phyloP scores from a whole-genome alignment of 2,797 vertebrate genomes.

The Thunnus albacares region DNA sequence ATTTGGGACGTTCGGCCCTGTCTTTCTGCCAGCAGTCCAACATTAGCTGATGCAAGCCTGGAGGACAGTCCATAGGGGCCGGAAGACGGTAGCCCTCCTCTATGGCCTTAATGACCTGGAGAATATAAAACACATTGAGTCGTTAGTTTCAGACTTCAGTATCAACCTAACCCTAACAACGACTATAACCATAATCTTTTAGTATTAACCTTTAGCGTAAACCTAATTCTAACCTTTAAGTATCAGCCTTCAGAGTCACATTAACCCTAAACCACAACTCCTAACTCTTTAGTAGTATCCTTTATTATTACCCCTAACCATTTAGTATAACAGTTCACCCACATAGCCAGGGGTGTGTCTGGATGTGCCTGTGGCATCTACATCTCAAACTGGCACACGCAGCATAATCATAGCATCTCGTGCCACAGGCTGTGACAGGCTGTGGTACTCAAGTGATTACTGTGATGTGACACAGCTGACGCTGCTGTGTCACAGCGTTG shows the following conservation, averaged over 20 bases:
- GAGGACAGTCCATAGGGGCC: conserved; percentile 98
- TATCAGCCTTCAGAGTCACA: too few relatives aligned
- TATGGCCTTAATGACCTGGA: conserved; percentile 98
- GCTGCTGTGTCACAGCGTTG: too few relatives aligned
- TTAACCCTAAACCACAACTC: neutral
- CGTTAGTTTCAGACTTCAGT: conserved; percentile 20
- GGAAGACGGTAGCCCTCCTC: conserved; percentile 99
- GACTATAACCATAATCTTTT: neutral
- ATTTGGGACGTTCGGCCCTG: conserved; percentile 95
- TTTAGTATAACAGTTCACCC: neutral
- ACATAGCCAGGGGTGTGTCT: too few relatives aligned
- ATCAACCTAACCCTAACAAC: neutral
- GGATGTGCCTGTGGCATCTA: too few relatives aligned
- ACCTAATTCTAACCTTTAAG: neutral
- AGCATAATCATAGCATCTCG: too few relatives aligned
- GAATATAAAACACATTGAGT: conserved; percentile 32
- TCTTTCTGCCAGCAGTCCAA: conserved; percentile 99
- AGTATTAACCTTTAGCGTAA: neutral
- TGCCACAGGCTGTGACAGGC: too few relatives aligned
- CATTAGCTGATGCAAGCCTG: conserved; percentile 98
- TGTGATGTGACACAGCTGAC: too few relatives aligned
- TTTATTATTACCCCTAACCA: neutral
- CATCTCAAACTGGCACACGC: too few relatives aligned
- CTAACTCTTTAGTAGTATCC: neutral
- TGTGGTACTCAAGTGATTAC: too few relatives aligned